A percentile compares a stretch with the other conserved stretches of the same genome.
Conservation (phyloP, 2,113 vertebrate species). For the Urocolius indicus region DNA sequence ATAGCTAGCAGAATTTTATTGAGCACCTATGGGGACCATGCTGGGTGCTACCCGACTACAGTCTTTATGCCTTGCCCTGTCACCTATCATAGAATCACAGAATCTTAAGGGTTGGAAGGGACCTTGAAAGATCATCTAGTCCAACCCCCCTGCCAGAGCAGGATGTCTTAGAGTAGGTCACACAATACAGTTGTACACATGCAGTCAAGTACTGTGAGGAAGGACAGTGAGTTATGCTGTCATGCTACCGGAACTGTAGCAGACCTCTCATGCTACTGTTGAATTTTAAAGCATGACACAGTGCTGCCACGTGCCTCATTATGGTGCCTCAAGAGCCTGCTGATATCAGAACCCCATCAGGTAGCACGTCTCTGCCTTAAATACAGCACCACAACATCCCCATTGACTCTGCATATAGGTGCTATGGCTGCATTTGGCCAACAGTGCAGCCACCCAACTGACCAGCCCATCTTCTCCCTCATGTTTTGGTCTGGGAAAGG, state of each 20-base stretch:
- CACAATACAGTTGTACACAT: not conserved
- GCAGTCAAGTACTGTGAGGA: not conserved
- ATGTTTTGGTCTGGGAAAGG: not conserved
- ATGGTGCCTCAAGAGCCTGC: not conserved
- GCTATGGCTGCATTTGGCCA: rapidly evolving
- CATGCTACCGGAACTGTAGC: not conserved
- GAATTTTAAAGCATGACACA: not conserved
- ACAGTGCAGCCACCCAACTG: not conserved
- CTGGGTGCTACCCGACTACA: not conserved
- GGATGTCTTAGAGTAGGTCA: too few relatives aligned
- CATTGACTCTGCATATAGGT: not conserved
- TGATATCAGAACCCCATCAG: not conserved
- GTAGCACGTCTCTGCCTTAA: not conserved
- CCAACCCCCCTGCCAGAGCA: too few relatives aligned
- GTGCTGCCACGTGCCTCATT: not conserved
- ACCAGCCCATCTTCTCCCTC: not conserved
- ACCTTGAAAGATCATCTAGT: too few relatives aligned
- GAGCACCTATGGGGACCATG: not conserved
- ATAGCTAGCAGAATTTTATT: not conserved
- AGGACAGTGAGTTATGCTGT: not conserved
- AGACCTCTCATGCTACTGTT: not conserved
- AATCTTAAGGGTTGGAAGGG: too few relatives aligned
- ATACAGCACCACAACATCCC: not conserved
- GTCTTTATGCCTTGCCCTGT: not conserved
- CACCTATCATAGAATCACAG: too few relatives aligned